phyloP scores from a whole-genome alignment of 1,140 invertebrate genomes.

The Eumeta japonica region DNA sequence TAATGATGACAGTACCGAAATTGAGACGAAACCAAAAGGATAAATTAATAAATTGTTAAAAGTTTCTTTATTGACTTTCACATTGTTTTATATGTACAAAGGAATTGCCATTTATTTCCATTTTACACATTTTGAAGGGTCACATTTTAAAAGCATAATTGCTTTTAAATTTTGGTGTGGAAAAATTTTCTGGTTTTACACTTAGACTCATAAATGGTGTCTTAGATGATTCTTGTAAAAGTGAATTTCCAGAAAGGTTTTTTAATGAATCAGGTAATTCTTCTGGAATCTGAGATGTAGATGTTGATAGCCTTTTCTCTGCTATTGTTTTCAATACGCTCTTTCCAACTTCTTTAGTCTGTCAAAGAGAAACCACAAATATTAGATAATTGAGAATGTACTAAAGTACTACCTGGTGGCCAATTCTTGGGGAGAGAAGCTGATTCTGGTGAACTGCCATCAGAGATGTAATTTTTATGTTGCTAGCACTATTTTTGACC shows the following conservation, averaged over 20 bases:
- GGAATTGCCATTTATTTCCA: conserved; percentile 8
- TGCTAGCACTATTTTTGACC: too few relatives aligned
- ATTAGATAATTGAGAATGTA: conserved; percentile 3
- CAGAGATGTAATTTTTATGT: too few relatives aligned
- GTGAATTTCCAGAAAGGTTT: conserved; percentile 27
- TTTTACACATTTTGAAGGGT: conserved; percentile 15
- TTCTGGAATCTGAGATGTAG: conserved; percentile 24
- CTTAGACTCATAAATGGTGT: conserved; percentile 33
- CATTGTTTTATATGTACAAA: too few relatives aligned
- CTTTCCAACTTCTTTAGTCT: conserved; percentile 91
- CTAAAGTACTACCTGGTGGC: background rate
- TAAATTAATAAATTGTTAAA: too few relatives aligned
- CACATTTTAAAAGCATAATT: conserved; percentile 45
- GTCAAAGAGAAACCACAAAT: conserved; percentile 9
- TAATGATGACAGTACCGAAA: too few relatives aligned
- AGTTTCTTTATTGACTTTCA: too few relatives aligned
- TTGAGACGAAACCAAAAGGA: too few relatives aligned
- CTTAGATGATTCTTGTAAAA: conserved; percentile 31
- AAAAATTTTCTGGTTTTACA: conserved; percentile 37
- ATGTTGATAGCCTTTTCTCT: conserved; percentile 35
- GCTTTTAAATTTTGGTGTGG: conserved; percentile 35
- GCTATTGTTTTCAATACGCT: conserved; percentile 79
- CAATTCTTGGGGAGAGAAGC: too few relatives aligned
- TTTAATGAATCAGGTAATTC: conserved; percentile 41
- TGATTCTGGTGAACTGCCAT: too few relatives aligned